phyloP scores from a whole-genome alignment of 2,888 invertebrate species.

The Chrysomela aeneicollis region DNA sequence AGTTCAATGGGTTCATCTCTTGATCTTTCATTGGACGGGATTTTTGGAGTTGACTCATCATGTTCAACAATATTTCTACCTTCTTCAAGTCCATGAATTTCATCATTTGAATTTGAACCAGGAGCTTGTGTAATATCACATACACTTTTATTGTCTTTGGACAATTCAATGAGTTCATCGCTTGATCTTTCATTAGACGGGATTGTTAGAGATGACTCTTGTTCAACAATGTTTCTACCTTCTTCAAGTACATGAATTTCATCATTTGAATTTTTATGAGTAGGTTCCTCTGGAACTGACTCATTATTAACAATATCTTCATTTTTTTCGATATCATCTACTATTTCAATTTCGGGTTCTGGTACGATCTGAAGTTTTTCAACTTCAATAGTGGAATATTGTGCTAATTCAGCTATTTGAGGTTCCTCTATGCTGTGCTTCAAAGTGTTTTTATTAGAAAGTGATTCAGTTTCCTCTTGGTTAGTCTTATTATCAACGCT shows the following conservation, averaged over 20 bases:
- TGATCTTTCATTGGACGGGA: background rate
- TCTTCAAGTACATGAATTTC: background rate
- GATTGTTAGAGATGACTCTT: background rate
- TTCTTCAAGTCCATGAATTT: background rate
- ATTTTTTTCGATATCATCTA: background rate
- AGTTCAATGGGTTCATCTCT: background rate
- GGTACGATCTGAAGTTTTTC: background rate
- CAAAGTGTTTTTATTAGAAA: conserved; percentile 6
- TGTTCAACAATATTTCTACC: background rate
- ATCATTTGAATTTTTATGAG: background rate
- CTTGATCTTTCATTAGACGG: background rate
- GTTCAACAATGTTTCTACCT: background rate
- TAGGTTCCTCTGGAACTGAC: background rate
- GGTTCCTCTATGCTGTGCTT: conserved; percentile 18
- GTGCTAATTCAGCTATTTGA: background rate
- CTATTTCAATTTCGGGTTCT: background rate
- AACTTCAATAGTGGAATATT: background rate
- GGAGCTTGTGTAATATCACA: background rate
- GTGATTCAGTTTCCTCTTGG: background rate
- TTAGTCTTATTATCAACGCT: background rate
- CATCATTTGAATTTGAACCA: background rate
- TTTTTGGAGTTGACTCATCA: background rate
- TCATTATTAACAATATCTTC: background rate
- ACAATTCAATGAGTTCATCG: background rate
- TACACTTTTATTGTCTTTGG: background rate